A percentile compares a stretch with the other conserved stretches of the same genome.
These are phyloP conservation scores for Strigamia crassipes DNA, from an alignment of 2,888 invertebrate genomes.

Conservation along the genomic window DNA sequence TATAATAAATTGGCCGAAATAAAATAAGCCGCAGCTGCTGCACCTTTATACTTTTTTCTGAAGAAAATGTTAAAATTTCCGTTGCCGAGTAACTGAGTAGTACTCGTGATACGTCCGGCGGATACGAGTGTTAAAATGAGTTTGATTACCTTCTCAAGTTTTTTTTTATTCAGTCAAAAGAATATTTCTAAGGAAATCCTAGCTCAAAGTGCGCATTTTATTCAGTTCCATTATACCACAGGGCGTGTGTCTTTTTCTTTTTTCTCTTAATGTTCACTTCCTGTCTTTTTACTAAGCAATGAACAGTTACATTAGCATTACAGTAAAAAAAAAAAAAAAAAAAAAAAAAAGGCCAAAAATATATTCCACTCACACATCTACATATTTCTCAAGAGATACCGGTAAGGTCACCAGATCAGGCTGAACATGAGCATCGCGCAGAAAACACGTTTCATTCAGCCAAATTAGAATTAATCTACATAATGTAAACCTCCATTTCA, in stretches of 20 bases:
- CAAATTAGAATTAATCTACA: neutral
- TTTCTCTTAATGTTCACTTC: slow-evolving; percentile 24
- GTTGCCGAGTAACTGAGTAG: slow-evolving; percentile 1
- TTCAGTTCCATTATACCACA: neutral
- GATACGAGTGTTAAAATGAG: slow-evolving; percentile 24
- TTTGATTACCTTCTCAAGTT: slow-evolving; percentile 18
- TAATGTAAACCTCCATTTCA: neutral
- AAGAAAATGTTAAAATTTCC: neutral
- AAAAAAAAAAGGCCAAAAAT: neutral
- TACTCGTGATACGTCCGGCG: neutral
- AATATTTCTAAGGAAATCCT: slow-evolving; percentile 13
- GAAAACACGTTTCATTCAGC: neutral
- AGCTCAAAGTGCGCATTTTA: slow-evolving; percentile 7
- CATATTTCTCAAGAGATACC: neutral
- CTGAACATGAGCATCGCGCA: slow-evolving; percentile 12
- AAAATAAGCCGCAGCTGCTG: neutral
- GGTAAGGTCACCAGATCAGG: neutral
- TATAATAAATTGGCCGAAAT: neutral
- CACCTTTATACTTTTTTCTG: neutral
- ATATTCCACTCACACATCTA: neutral
- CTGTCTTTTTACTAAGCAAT: neutral
- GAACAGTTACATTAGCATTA: slow-evolving; percentile 19
- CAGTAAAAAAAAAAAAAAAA: neutral
- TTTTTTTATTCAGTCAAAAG: slow-evolving; percentile 22
- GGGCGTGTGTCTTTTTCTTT: slow-evolving; percentile 12